A percentile compares a stretch with the other conserved stretches of the same genome.
Conservation (phyloP, 2,888 invertebrate genomes). For the Trileptium ribeirensis region DNA sequence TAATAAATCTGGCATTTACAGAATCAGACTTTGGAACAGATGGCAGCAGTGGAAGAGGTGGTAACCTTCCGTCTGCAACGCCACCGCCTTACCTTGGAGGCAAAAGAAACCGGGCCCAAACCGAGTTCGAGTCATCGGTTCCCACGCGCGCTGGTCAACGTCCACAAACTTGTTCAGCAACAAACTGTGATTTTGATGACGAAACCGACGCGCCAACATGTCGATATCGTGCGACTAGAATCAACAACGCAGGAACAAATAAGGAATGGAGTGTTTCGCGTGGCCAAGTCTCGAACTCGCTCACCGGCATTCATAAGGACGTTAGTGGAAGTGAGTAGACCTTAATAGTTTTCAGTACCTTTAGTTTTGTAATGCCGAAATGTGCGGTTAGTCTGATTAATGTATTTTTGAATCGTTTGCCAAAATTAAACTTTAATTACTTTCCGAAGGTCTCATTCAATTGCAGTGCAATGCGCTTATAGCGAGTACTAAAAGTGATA, state of each 20-base stretch:
- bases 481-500: too few species aligned
- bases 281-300: conserved; percentile 37
- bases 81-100: not conserved
- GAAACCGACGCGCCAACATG: not conserved
- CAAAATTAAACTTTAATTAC: too few species aligned
- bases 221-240: not conserved
- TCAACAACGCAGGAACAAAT: not conserved
- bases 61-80: not conserved
- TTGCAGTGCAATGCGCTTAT: too few species aligned
- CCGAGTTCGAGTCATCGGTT: not conserved
- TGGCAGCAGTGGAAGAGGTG: not conserved
- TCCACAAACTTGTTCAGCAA: not conserved
- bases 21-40: too few species aligned
- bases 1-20: too few species aligned
- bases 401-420: too few species aligned
- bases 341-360: too few species aligned
- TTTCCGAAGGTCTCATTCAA: too few species aligned
- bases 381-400: too few species aligned
- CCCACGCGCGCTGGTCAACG: not conserved
- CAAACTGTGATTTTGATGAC: conserved; percentile 15
- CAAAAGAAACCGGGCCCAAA: not conserved
- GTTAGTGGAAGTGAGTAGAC: conserved; percentile 22
- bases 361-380: too few species aligned
- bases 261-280: conserved; percentile 36
- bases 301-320: conserved; percentile 42